Evolutionary conservation across 92 coral and sea anemone species (phyloP).

Genomic region (Epizoanthus rinbou): DNA sequence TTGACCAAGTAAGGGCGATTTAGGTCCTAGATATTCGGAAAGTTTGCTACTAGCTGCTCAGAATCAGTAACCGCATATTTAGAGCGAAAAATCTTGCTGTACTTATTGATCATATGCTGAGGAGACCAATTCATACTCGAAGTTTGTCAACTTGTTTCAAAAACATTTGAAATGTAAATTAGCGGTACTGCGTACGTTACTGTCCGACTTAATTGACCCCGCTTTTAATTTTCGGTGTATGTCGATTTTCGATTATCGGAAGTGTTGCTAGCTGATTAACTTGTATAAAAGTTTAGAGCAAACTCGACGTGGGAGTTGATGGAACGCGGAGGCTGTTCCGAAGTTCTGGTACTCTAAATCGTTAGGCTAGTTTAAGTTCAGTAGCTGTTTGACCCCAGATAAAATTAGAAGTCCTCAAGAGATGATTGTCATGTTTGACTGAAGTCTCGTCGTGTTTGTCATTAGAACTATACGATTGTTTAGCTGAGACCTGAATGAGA

Average conservation of each 20-base stretch:
- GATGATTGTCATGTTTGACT: slow-evolving; percentile 56
- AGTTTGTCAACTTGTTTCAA: slow-evolving; percentile 60
- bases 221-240: slow-evolving; percentile 65
- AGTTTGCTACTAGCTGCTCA: slow-evolving; percentile 28
- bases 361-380: slow-evolving; percentile 54
- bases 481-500: slow-evolving; percentile 4
- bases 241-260: slow-evolving; percentile 49
- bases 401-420: slow-evolving; percentile 60
- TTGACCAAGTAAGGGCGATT: not conserved
- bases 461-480: slow-evolving; percentile 22
- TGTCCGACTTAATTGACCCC: slow-evolving; percentile 59
- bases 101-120: slow-evolving; percentile 45
- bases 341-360: slow-evolving; percentile 10
- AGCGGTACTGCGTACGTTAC: slow-evolving; percentile 47
- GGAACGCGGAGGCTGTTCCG: not conserved
- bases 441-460: slow-evolving; percentile 41
- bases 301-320: slow-evolving; percentile 43
- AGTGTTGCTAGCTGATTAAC: slow-evolving; percentile 51
- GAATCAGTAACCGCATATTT: slow-evolving; percentile 50
- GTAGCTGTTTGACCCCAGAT: slow-evolving; percentile 82
- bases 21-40: slow-evolving; percentile 6
- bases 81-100: slow-evolving; percentile 50
- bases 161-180: slow-evolving; percentile 61
- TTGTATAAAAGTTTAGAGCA: slow-evolving; percentile 31
- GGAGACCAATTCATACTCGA: slow-evolving; percentile 57